Conservation (phyloP, 1,140 invertebrate genomes). For the Manduca sexta region DNA sequence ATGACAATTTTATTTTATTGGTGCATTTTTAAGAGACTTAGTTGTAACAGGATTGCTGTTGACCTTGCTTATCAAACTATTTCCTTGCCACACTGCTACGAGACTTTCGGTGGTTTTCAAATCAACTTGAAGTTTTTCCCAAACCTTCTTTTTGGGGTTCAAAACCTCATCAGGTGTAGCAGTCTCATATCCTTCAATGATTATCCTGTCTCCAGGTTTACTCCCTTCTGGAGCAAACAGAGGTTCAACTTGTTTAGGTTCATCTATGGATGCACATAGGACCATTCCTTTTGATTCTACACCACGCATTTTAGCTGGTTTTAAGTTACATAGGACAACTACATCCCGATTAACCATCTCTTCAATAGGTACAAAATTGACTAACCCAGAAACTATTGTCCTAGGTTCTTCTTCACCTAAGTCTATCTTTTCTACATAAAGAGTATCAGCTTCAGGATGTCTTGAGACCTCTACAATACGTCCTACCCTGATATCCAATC, state of each 20-base stretch:
- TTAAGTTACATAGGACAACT: constrained; percentile 94
- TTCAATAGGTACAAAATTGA: constrained; percentile 90
- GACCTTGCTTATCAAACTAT: constrained; percentile 80
- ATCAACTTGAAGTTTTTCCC: constrained; percentile 93
- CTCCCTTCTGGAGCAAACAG: constrained; percentile 83
- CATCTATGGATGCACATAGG: constrained; percentile 89
- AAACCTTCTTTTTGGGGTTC: constrained; percentile 98
- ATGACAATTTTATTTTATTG: constrained; percentile 79
- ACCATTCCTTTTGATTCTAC: constrained; percentile 93
- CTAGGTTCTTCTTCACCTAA: constrained; percentile 80
- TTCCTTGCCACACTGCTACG: constrained; percentile 88
- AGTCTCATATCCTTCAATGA: constrained; percentile 85
- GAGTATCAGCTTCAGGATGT: constrained; percentile 95
- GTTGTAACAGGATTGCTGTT: constrained; percentile 79
- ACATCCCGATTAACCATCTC: constrained; percentile 91
- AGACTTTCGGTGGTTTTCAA: constrained; percentile 84
- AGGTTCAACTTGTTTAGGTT: constrained; percentile 88
- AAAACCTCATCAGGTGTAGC: constrained; percentile 88
- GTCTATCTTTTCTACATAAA: constrained; percentile 96
- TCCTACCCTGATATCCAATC: constrained; percentile 94
- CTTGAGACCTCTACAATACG: constrained; percentile 91
- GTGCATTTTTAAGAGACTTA: constrained; percentile 81
- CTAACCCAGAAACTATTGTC: constrained; percentile 82
- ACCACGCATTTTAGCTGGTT: constrained; percentile 94
- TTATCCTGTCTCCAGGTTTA: constrained; percentile 85